A percentile compares a stretch with the other conserved stretches of the same genome.
These are phyloP conservation scores for Cherax quadricarinatus DNA, from an alignment of 1,140 invertebrate genomes.

Conservation along the genomic window DNA sequence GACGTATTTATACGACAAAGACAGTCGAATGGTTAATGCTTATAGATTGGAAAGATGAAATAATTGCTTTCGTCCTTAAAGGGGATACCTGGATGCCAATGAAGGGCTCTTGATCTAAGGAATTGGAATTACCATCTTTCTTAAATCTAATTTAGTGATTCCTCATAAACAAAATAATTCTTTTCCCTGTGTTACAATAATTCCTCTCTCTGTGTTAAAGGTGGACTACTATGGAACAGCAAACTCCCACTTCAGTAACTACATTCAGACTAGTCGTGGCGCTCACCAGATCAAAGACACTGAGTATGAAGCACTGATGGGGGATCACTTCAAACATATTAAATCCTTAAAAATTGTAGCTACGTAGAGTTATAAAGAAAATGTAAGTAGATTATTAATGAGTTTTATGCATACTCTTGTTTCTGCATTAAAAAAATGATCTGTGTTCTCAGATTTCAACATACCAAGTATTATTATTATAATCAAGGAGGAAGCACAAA, in stretches of 20 bases:
- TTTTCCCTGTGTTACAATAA: neutral
- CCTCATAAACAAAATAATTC: neutral
- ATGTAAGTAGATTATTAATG: neutral
- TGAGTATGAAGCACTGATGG: constrained; percentile 50
- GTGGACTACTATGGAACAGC: constrained; percentile 57
- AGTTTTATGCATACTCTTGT: no score
- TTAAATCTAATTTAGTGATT: neutral
- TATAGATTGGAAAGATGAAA: no score
- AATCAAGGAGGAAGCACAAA: no score
- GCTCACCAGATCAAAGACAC: constrained; percentile 50
- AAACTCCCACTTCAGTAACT: constrained; percentile 47
- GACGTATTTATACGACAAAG: no score
- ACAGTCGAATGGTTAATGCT: no score
- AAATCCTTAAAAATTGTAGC: constrained; percentile 57
- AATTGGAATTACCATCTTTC: no score
- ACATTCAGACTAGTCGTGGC: constrained; percentile 37
- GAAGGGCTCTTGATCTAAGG: no score
- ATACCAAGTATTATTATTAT: no score
- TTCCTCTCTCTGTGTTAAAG: neutral
- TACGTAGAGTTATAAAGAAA: constrained; percentile 2
- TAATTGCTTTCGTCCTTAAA: no score
- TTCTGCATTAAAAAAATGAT: no score
- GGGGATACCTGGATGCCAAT: no score
- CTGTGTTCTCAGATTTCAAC: no score
- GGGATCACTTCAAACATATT: constrained; percentile 28